Evolutionary conservation across 2,888 invertebrate genomes (phyloP), one percentile per base, ranked within the genome.

Genomic region (Drosophila barbarae): DNA sequence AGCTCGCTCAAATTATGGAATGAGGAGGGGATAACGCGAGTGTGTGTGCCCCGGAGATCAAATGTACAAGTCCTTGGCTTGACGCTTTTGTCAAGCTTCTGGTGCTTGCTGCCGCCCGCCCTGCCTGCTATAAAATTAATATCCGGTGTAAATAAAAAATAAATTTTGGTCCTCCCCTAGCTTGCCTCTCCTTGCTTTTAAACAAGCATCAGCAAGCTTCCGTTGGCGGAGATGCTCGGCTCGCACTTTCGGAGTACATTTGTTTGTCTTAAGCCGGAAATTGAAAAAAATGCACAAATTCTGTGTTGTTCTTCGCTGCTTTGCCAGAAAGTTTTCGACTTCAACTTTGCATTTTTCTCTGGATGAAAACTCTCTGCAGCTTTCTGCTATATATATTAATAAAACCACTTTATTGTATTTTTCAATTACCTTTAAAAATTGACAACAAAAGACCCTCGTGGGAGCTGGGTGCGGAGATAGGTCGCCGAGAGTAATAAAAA

Each of bases 241-340:
- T 68, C 53, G 59, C 51, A 58, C 52, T 68, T 69, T 69, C 49
- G 52, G 49, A 70, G 73, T 75, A 75, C 73, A 74, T 84, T 82
- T 84, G 78, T 85, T 85, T 85, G 77, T 73, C 77, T 78, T 79
- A 77, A 84, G 77, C 84, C 84, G 84, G 84, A 84, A 85, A 84
- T 84, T 84, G 85, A 80, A 82, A 74, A 74, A 74, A 84, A 75
- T 60, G 52, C 69, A 75, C 70, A 71, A 56, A 58, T 39, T 50
- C 60, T 50, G 38, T 78, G 73, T 68, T 76, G 53, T 70, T 72
- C 57, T 60, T 44, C 32, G 38, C 38, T 70, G 65, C 69, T 67
- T 72, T 67, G 61, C 65, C 64, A 55, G 65, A 72, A 72, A 75
- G 71, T 83, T 75, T 59, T 61, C 42, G 71, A 67, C 57, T 66